Base-by-base conservation (phyloP, 2,888 invertebrate species). In the Aplocera efformata region DNA sequence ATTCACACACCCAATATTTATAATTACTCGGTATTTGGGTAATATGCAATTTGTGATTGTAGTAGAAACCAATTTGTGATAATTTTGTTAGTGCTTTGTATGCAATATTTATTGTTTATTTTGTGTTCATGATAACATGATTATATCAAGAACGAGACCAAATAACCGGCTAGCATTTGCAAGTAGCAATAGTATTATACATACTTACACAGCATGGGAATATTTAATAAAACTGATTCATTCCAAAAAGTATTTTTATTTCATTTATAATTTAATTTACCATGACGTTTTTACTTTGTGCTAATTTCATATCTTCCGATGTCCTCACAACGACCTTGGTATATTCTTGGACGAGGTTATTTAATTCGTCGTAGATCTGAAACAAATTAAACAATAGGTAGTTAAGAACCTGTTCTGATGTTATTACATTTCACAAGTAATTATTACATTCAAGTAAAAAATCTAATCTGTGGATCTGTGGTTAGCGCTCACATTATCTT, bases 341-440 rank as follows among this genome's bases (percentile, higher is more conserved):
- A 56, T 94, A 95, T 53, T 91, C 90, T 9, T 90, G 81, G 25
- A 94, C 88, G 1, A 92, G 67, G 13, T 86, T 78, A 42, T 91
- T 88, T 48, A 95, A 75, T 51, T 91, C 91, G 5, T 90, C 76
- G 51, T 91, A 89, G 21, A 92, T 89, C 93, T 94, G 79, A 28
- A 89, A 42, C 89, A 79, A 13, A n/a, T n/a, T n/a, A n/a, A n/a
- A n/a, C n/a, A n/a, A n/a, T n/a, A n/a, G n/a, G n/a, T n/a, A n/a
- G 42, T 21, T 42, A 8, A 21, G 24, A 31, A 9, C 1, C 5
- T 10, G n/a, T n/a, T n/a, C n/a, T n/a, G n/a, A n/a, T n/a, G n/a
- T n/a, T n/a, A n/a, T n/a, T n/a, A n/a, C n/a, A n/a, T n/a, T n/a
- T n/a, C n/a, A n/a, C n/a, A n/a, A n/a, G n/a, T n/a, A n/a, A n/a